These are phyloP conservation scores for Pongo abelii DNA, from an alignment of 2,113 vertebrate genomes.

Conservation along the genomic window DNA sequence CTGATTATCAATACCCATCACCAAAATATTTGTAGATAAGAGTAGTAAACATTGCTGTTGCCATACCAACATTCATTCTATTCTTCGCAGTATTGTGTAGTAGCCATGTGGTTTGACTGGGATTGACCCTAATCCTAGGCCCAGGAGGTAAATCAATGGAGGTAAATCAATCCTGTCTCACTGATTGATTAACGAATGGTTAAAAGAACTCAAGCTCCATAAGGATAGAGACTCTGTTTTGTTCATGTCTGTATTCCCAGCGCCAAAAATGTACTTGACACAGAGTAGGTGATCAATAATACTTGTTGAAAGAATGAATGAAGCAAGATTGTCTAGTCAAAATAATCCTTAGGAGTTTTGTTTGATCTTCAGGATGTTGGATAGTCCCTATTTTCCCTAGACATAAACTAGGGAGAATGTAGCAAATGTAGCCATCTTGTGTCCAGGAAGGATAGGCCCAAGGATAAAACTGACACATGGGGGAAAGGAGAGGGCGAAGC, in stretches of 20 bases:
- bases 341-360: not conserved
- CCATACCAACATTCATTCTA: not conserved
- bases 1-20: not conserved
- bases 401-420: not conserved
- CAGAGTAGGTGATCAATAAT: not conserved
- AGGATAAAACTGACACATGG: not conserved
- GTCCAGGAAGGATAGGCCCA: not conserved
- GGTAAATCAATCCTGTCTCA: not conserved
- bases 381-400: not conserved
- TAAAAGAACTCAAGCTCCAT: not conserved
- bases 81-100: not conserved
- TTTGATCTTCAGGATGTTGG: not conserved
- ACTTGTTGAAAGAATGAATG: slow-evolving; percentile 6
- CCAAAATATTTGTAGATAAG: not conserved
- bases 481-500: not conserved
- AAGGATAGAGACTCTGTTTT: not conserved
- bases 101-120: not conserved
- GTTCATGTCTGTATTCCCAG: not conserved
- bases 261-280: not conserved
- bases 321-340: not conserved
- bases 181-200: not conserved
- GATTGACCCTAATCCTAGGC: not conserved
- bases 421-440: not conserved
- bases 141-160: not conserved
- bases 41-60: not conserved